Evolutionary conservation across 2,797 vertebrate species (phyloP).

Genomic region (Hapalemur alaotrensis): DNA sequence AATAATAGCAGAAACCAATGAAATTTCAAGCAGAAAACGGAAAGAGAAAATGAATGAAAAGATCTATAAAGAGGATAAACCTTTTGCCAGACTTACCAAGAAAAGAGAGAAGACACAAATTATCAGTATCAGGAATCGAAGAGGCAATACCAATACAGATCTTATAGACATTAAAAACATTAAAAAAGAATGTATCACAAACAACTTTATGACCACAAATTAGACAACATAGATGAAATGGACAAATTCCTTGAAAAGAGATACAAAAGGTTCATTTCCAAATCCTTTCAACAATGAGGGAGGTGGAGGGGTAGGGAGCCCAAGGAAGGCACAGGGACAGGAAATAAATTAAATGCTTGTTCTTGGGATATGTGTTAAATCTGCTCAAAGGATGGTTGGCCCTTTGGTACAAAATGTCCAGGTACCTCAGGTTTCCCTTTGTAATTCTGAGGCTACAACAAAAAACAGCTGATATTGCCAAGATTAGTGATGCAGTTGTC

Average conservation of each 20-base stretch:
- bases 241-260: not conserved
- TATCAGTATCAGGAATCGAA: constrained; percentile 33
- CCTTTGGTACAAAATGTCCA: constrained; percentile 4
- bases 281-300: not conserved
- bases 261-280: constrained; percentile 10
- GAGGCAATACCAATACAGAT: not conserved
- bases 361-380: constrained; percentile 7
- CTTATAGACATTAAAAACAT: not conserved
- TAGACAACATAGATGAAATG: not conserved
- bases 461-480: not conserved
- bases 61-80: not conserved
- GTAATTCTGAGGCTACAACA: constrained; percentile 35
- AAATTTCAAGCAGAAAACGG: constrained; percentile 44
- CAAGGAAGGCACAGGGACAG: not conserved
- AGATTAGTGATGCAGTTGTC: not conserved
- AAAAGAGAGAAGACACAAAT: not conserved
- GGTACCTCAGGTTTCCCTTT: not conserved
- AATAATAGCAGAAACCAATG: constrained; percentile 11
- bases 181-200: not conserved
- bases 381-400: not conserved
- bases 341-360: not conserved
- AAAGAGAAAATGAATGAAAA: constrained; percentile 37
- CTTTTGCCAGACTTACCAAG: not conserved
- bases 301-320: not conserved
- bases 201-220: not conserved